A percentile compares a stretch with the other conserved stretches of the same genome.
Evolutionary conservation across 2,113 vertebrate genomes (phyloP).

Genomic region (Gymnarchus niloticus): DNA sequence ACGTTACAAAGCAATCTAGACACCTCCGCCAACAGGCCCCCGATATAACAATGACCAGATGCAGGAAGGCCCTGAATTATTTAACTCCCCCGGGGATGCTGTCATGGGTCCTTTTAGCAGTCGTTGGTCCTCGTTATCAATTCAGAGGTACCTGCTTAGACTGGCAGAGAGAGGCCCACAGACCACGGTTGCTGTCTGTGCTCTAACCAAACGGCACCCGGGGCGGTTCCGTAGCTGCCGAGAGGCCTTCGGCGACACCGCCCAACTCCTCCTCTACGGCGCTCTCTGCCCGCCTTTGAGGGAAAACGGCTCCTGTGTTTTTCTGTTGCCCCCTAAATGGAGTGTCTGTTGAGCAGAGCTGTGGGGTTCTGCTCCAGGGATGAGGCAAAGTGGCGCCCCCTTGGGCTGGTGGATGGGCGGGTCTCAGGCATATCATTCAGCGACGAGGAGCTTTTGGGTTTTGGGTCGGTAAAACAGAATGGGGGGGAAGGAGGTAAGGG

Average conservation of each 20-base stretch:
- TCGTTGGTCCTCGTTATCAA: not conserved
- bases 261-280: not conserved
- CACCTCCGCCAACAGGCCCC: slow-evolving; percentile 34
- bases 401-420: no score
- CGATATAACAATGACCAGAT: slow-evolving; percentile 40
- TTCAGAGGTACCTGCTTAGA: not conserved
- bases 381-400: no score
- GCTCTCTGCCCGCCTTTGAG: no score
- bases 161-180: not conserved
- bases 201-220: not conserved
- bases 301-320: no score
- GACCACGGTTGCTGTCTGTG: not conserved
- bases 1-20: slow-evolving; percentile 40
- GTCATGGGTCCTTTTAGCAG: slow-evolving; percentile 19
- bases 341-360: no score
- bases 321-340: no score
- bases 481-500: no score
- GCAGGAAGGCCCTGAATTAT: slow-evolving; percentile 70
- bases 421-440: no score
- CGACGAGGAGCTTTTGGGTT: no score
- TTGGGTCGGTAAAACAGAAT: not conserved
- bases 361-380: no score
- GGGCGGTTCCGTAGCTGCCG: not conserved
- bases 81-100: slow-evolving; percentile 51
- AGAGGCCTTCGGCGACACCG: not conserved